Conservation (phyloP, 92 coral and sea anemone species). For the Pocillopora meandrina region DNA sequence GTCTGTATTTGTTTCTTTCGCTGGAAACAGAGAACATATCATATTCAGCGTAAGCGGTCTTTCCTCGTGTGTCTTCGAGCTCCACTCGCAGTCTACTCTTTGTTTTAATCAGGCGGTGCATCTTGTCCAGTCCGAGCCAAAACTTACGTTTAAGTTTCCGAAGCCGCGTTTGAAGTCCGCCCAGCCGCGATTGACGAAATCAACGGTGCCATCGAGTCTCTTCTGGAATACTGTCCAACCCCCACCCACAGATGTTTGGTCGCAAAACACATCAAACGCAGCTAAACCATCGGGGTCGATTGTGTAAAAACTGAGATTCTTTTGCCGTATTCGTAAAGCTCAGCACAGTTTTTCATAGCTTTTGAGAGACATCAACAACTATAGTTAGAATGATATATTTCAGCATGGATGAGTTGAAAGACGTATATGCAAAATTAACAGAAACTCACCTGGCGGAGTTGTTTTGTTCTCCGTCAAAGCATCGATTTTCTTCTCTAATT, state of each 20-base stretch:
- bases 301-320: slow-evolving; percentile 48
- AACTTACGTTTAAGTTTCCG: slow-evolving; percentile 18
- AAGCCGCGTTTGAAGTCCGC: neutral
- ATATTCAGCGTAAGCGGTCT: slow-evolving; percentile 36
- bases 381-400: neutral
- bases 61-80: slow-evolving; percentile 46
- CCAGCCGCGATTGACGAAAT: no score
- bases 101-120: slow-evolving; percentile 36
- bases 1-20: slow-evolving; percentile 19
- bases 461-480: slow-evolving; percentile 1
- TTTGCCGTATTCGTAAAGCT: slow-evolving; percentile 57
- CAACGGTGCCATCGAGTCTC: no score
- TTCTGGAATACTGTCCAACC: no score
- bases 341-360: slow-evolving; percentile 56
- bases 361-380: no score
- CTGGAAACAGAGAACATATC: slow-evolving; percentile 43
- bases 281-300: slow-evolving; percentile 74
- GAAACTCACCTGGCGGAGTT: neutral
- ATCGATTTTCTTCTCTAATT: slow-evolving; percentile 7
- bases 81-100: slow-evolving; percentile 47
- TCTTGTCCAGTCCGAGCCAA: slow-evolving; percentile 44
- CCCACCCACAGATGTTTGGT: no score
- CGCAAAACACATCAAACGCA: no score
- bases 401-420: neutral
- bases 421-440: neutral